Evolutionary conservation across 1,140 invertebrate species (phyloP), one percentile per base, ranked within the genome.

Genomic region (Megalopta genalis): DNA sequence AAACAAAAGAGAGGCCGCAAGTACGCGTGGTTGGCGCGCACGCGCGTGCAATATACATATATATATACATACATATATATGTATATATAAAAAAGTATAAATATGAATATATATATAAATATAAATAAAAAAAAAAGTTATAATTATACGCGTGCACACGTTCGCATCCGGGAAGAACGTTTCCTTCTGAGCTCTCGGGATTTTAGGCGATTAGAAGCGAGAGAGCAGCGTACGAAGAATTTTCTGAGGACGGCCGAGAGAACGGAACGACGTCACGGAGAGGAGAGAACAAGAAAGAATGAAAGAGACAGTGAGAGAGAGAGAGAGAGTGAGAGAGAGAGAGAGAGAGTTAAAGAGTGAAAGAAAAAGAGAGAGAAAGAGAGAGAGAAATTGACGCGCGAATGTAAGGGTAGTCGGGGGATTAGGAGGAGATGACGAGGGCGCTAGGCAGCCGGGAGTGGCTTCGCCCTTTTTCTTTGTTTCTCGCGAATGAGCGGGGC

Each of bases 91-190:
- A 70, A 60, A 79, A 72, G 72, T 73, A 79, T 46, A 78, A 65
- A 79, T 67, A 57, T n/a, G 62, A 77, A 79, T 74, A 74, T 80
- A 68, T 60, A 79, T 80, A 74, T 74, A 67, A 67, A 77, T 68
- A 49, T 59, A 74, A 49, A 49, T 63, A 62, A 14, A 75, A 77
- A 79, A 77, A 77, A 84, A 77, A 27, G 73, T 59, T 16, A 18
- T 27, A 32, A 62, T 62, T 27, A 62, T 72, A 74, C 69, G 69
- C 71, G 76, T 63, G 62, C 52, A 67, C 65, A 81, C 82, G 85
- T 90, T 90, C 80, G 82, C 85, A 87, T 83, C 86, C 83, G 82
- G 86, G 87, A 87, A 86, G 83, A 86, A 78, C 82, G 68, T 74
- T 75, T 77, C 67, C 42, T 27, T 39, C 25, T 46, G 54, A 70